Base-by-base conservation (phyloP, 2,888 invertebrate species). In the Meghimatium bilineatum region DNA sequence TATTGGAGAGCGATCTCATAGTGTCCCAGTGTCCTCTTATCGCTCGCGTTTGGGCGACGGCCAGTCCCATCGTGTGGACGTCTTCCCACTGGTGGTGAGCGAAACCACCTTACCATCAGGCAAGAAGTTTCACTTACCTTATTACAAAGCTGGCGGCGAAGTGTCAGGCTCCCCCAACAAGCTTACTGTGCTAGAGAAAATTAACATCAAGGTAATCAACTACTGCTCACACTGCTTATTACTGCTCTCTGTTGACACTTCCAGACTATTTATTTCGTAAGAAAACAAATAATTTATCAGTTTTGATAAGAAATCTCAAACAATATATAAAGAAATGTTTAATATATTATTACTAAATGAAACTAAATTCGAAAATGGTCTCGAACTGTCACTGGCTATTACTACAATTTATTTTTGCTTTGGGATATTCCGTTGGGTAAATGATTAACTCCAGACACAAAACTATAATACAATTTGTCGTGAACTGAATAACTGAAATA, bases 141-240 rank as follows among this genome's bases (percentile, higher is more conserved):
- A 79, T n/a, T 83, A 83, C 66, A 69, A 74, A 81, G 83, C 86
- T 60, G 82, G 83, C 63, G 80, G 71, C 66, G 52, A 52, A 17
- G 49, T 75, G 38, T 81, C 71, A 32, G 82, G 71, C 74, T 80
- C 84, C 67, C 85, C 85, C 60, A 81, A 83, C 80, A 88, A 86
- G 88, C 87, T 90, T 82, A 89, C 90, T 38, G 89, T 89, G 81
- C 87, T 91, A 71, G 90, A 90, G 84, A 91, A 89, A 86, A 89
- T 91, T 87, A 89, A 90, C 83, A 90, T 91, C 87, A 91, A 91
- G 91, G 91, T 91, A 90, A 88, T 26, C 44, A 14, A 60, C 34
- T 17, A 44, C 49, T 75, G 20, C 52, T 75, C 1, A 6, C 36
- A 52, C 75, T 56, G 52, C 26, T 75, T 56, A 56, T n/a, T 56